Conservation (phyloP, 2,113 vertebrate species). For the Tautogolabrus adspersus region DNA sequence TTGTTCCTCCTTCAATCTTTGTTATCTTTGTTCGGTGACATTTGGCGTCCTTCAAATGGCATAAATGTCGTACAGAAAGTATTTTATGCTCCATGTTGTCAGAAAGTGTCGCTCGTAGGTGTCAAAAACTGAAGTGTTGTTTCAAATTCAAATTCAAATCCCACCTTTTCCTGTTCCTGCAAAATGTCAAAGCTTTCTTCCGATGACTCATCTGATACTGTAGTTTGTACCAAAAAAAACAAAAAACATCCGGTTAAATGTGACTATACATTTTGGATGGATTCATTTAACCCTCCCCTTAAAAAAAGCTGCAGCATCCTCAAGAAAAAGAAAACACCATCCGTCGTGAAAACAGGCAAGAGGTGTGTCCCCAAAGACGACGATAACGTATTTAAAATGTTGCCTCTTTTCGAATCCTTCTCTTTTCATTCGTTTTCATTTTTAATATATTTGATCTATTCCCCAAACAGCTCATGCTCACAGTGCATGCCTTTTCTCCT, state of each 20-base stretch:
- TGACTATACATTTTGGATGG: constrained; percentile 5
- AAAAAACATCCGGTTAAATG: neutral
- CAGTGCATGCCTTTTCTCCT: no score
- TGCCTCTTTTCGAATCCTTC: no score
- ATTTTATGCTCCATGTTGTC: neutral
- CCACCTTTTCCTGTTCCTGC: constrained; percentile 11
- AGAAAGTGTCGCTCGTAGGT: neutral
- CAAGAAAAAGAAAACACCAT: neutral
- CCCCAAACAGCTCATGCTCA: no score
- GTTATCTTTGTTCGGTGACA: neutral
- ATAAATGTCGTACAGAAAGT: neutral
- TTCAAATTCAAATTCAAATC: constrained; percentile 7
- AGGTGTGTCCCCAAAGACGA: neutral
- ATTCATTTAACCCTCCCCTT: constrained; percentile 20
- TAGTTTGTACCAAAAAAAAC: neutral
- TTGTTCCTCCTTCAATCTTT: neutral
- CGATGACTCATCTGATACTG: constrained; percentile 52
- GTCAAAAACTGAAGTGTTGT: constrained; percentile 1
- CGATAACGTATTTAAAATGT: no score
- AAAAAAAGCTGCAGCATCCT: constrained; percentile 6
- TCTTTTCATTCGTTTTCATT: no score
- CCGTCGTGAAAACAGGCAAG: neutral
- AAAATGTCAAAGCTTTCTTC: constrained; percentile 45
- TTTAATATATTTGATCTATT: no score
- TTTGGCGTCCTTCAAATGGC: neutral